A percentile compares a stretch with the other conserved stretches of the same genome.
Conservation (phyloP, 2,888 invertebrate genomes). For the Sipha maydis region DNA sequence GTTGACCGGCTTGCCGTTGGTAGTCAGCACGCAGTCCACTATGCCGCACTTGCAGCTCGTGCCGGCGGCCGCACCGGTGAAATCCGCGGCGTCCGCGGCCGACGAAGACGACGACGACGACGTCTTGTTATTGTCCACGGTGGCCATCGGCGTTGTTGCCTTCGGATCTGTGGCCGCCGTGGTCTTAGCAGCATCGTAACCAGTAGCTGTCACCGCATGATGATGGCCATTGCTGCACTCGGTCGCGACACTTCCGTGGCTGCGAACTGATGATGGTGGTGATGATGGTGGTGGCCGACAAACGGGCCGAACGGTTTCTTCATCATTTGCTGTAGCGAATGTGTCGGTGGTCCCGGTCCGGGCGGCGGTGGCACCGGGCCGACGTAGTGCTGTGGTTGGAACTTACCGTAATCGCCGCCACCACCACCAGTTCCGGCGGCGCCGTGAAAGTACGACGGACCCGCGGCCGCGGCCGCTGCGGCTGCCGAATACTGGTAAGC, state of each 20-base stretch:
- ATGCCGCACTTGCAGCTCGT: conserved; percentile 69
- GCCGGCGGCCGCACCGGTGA: conserved; percentile 64
- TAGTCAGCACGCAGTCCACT: conserved; percentile 70
- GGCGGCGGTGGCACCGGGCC: background rate
- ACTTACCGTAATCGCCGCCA: conserved; percentile 62
- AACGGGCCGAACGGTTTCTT: conserved; percentile 45
- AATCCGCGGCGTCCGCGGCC: conserved; percentile 51
- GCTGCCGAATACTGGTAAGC: conserved; percentile 53
- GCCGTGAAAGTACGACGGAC: conserved; percentile 63
- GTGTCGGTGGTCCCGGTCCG: background rate
- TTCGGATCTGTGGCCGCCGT: background rate
- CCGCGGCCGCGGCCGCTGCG: conserved; percentile 65
- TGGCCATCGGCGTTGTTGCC: conserved; percentile 63
- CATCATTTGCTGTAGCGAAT: conserved; percentile 28
- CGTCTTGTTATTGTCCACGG: conserved; percentile 68
- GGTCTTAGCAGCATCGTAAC: conserved; percentile 65
- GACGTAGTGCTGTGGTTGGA: conserved; percentile 51
- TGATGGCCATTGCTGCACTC: too few relatives aligned
- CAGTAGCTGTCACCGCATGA: conserved; percentile 43
- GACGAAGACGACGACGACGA: conserved; percentile 57
- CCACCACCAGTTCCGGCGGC: conserved; percentile 65
- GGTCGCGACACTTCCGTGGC: background rate
- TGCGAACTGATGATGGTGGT: conserved; percentile 34
- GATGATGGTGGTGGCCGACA: conserved; percentile 31
- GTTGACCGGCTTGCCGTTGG: conserved; percentile 68